Base-by-base conservation (phyloP, 2,888 invertebrate genomes). In the Meteorus cinctellus region DNA sequence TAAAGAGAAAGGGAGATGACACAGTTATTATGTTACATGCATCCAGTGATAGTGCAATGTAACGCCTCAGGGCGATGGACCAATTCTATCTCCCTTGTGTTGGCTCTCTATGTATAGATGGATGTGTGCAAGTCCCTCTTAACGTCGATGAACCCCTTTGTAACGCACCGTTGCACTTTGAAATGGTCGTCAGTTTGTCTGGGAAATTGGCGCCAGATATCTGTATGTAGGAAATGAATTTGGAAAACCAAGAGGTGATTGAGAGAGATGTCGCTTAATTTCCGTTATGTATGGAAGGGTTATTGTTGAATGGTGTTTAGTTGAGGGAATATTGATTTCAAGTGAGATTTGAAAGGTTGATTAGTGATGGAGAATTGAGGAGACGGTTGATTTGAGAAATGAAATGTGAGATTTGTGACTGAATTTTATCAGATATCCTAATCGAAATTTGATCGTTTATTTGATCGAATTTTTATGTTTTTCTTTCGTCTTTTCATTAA, bases 91-190 rank as follows among this genome's bases (percentile, higher is more conserved):
- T 59, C 55, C 67, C 60, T 34, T 68, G 60, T 66, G 16, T 16
- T 60, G 14, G 63, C 62, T 31, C n/a, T 27, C 36, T 31, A 71
- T 68, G 60, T 73, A 66, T 72, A 71, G 68, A 45, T 68, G 34
- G 8, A 51, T 41, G 6, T 24, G 10, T 55, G 16, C 48, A 63
- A 19, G 16, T 27, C 63, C 27, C 68, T 59, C 78, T 79, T 75
- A 78, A 75, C 82, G 77, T 82, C 82, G 85, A 86, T 87, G 85
- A 86, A 86, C 84, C 86, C 84, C 85, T 86, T 87, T 85, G 85
- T 86, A 81, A 86, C 83, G 83, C 84, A 79, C 82, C 83, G 85
- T 85, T 87, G 87, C 86, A 85, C 88, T 86, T 85, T 74, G 27
- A 76, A 75, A 55, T 55, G n/a, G 55, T 51, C 48, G 59, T 76